Conservation (phyloP, 2,797 vertebrate species). For the Tamandua tetradactyla region DNA sequence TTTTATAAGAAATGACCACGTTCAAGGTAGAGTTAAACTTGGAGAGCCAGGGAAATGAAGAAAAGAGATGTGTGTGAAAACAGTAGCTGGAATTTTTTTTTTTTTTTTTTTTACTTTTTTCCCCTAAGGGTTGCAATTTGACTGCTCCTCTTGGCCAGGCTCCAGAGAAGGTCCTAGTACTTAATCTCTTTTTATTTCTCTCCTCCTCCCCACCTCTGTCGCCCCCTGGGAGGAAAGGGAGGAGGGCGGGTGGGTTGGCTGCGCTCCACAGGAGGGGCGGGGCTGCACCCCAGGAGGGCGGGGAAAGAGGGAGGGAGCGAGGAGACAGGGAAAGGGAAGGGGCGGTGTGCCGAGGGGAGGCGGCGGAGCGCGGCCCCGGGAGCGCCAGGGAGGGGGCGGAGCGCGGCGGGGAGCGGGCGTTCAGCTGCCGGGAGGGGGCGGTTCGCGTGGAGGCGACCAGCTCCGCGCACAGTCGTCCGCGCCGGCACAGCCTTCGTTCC, state of each 20-base stretch:
- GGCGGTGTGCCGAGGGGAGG: not conserved
- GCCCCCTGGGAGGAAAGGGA: conserved; percentile 12
- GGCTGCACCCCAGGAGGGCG: conserved; percentile 41
- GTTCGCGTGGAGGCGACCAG: too few relatives aligned
- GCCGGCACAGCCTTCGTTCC: not conserved
- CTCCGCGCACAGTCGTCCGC: too few relatives aligned
- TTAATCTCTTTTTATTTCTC: conserved; percentile 33
- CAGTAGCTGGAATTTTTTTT: conserved; percentile 70
- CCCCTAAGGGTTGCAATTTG: conserved; percentile 71
- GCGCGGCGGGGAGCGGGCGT: not conserved
- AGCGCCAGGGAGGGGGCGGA: not conserved
- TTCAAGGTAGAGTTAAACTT: not conserved
- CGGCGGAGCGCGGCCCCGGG: not conserved
- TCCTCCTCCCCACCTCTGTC: conserved; percentile 1
- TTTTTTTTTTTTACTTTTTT: too few relatives aligned
- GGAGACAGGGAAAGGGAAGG: conserved; percentile 46
- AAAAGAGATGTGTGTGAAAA: conserved; percentile 41
- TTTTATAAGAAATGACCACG: not conserved
- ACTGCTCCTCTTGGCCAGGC: conserved; percentile 77
- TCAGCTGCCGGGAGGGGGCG: not conserved
- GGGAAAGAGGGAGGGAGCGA: conserved; percentile 39
- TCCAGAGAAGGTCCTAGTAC: conserved; percentile 78
- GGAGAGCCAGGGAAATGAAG: not conserved
- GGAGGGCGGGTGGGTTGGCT: conserved; percentile 33
- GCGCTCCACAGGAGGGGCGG: conserved; percentile 8